Base-by-base conservation (phyloP, 1,140 invertebrate species). In the Plectrocnemia conspersa region DNA sequence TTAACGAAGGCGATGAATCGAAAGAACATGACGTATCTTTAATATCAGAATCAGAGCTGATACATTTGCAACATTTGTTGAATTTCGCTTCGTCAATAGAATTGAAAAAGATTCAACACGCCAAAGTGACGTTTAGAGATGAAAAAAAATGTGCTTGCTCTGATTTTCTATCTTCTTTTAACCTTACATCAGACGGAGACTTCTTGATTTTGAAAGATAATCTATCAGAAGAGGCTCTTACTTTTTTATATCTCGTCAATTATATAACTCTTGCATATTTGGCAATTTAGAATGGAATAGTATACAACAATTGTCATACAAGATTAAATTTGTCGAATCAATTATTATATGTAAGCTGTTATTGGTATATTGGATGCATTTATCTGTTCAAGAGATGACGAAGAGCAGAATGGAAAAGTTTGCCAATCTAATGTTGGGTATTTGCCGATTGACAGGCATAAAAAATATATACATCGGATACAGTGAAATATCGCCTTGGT, bases 401-500 rank as follows among this genome's bases (percentile, higher is more conserved):
- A 70, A 78, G 53, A 66, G 70, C 19, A 65, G 78, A 48, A 77
- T 80, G 65, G 70, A 76, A 54, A 75, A 74, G 58, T 66, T 79
- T 16, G 72, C 73, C 33, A 64, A 66, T 25, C 64, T 74, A 18
- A 55, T 79, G 33, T 71, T 69, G 44, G 66, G 70, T 48, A 50
- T 78, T n/a, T 70, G 73, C 23, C 66, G 66, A 52, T 67, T 64
- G n/a, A 64, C 66, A 19, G 66, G 70, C 7, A 53, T 61, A 15
- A 65, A 74, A 6, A 71, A 73, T 16, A 66, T 68, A 2, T 63
- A 68, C 45, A 63, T 70, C 10, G 77, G 76, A 35, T 85, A 87
- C 55, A 84, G 83, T 66, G 77, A 81, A 57, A 75, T 80, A 25
- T 88, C 83, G 0, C 66, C 71, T 1, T 91, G 88, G 84, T 91